Percentiles rank a stretch among this genome's conserved stretches.
These are phyloP conservation scores for Mastacembelus armatus DNA, from an alignment of 2,797 vertebrate species.

Conservation along the genomic window DNA sequence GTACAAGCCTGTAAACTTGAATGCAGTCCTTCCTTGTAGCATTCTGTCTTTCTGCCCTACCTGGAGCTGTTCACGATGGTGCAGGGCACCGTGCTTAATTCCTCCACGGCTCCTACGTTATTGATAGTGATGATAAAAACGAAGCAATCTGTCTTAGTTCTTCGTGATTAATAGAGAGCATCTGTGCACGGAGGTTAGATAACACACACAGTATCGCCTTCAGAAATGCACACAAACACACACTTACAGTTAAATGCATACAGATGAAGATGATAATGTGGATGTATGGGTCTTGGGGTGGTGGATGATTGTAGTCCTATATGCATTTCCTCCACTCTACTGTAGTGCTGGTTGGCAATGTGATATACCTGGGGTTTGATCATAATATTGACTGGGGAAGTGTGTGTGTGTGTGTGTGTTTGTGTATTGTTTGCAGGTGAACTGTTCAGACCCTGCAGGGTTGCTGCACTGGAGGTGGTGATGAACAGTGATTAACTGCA, in stretches of 20 bases:
- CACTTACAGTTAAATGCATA: constrained; percentile 13
- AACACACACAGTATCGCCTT: constrained; percentile 44
- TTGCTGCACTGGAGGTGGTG: constrained; percentile 19
- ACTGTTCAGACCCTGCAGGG: constrained; percentile 31
- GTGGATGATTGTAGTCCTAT: constrained; percentile 55
- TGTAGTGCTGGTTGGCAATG: constrained; percentile 37
- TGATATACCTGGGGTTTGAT: constrained; percentile 31
- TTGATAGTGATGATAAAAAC: constrained; percentile 76
- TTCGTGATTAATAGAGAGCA: constrained; percentile 77
- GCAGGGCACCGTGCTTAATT: constrained; percentile 48
- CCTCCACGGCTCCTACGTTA: constrained; percentile 43
- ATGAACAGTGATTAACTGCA: constrained; percentile 59
- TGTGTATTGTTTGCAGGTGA: constrained; percentile 23
- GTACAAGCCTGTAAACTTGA: background rate
- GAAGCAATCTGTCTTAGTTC: constrained; percentile 70
- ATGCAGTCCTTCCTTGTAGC: constrained; percentile 24
- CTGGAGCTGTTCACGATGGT: constrained; percentile 32
- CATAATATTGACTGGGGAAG: background rate
- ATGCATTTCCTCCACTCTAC: constrained; percentile 49
- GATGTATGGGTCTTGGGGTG: constrained; percentile 49
- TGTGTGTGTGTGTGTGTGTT: constrained; percentile 28
- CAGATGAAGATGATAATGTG: constrained; percentile 41
- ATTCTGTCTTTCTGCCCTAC: constrained; percentile 40
- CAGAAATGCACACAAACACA: constrained; percentile 1
- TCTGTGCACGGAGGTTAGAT: constrained; percentile 71